phyloP scores from a whole-genome alignment of 2,797 vertebrate species.

The Pseudochaenichthys georgianus region DNA sequence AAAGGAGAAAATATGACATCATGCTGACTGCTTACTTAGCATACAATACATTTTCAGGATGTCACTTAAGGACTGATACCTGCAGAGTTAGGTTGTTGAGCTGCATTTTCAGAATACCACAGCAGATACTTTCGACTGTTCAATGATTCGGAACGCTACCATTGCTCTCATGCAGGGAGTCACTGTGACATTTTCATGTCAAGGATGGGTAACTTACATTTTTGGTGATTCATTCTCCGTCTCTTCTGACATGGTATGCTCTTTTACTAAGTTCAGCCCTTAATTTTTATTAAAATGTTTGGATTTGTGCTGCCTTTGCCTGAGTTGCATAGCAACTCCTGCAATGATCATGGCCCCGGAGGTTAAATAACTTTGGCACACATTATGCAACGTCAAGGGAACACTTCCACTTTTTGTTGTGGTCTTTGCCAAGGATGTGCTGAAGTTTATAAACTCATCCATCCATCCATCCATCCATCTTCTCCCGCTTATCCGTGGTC shows the following conservation, averaged over 20 bases:
- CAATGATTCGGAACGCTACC: conserved; percentile 32
- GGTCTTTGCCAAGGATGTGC: conserved; percentile 29
- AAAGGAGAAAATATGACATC: conserved; percentile 11
- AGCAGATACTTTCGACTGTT: conserved; percentile 22
- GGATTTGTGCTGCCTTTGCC: conserved; percentile 24
- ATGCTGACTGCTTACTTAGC: conserved; percentile 28
- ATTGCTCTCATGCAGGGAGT: conserved; percentile 12
- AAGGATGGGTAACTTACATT: background rate
- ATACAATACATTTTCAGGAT: conserved; percentile 39
- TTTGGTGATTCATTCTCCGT: conserved; percentile 10
- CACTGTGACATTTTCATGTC: conserved; percentile 30
- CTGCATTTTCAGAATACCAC: conserved; percentile 48
- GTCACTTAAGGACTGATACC: conserved; percentile 11
- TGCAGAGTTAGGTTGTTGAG: conserved; percentile 21
- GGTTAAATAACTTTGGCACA: conserved; percentile 29
- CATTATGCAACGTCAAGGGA: conserved; percentile 34
- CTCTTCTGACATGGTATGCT: conserved; percentile 53
- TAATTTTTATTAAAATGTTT: conserved; percentile 38
- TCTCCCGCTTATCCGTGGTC: no score
- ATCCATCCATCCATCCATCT: no score
- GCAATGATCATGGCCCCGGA: conserved; percentile 5
- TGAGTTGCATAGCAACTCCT: conserved; percentile 25
- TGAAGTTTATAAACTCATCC: conserved; percentile 51
- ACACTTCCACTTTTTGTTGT: conserved; percentile 10
- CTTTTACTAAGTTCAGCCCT: conserved; percentile 30